Percentiles rank a stretch among this genome's conserved stretches.
Conservation (phyloP, 2,113 vertebrate genomes). For the Lophura nycthemera region DNA sequence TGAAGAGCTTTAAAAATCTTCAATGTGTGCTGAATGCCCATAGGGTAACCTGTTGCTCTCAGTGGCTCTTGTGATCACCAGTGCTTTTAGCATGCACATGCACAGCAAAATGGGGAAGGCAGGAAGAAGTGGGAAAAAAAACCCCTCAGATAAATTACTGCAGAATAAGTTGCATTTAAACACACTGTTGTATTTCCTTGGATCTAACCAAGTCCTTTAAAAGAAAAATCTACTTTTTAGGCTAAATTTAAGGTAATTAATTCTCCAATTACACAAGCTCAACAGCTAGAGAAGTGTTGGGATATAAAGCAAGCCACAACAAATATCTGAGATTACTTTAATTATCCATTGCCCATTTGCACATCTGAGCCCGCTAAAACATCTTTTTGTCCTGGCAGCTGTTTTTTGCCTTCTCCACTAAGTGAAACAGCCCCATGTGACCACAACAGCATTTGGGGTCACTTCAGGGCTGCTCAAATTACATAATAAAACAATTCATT, state of each 20-base stretch:
- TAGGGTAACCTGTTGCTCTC: accelerated
- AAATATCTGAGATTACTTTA: neutral
- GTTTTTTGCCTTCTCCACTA: neutral
- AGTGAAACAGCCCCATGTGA: neutral
- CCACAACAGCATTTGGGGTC: neutral
- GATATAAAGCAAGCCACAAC: neutral
- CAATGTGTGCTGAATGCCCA: accelerated
- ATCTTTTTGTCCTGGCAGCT: neutral
- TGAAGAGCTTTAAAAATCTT: too few relatives aligned
- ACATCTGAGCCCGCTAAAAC: neutral
- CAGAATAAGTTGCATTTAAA: neutral
- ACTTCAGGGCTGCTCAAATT: neutral
- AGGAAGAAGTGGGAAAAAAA: neutral
- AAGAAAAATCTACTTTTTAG: neutral
- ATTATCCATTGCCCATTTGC: neutral
- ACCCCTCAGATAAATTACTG: neutral
- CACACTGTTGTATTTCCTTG: neutral
- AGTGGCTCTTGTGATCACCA: too few relatives aligned
- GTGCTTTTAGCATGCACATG: accelerated
- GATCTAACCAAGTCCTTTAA: neutral
- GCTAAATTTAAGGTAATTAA: neutral
- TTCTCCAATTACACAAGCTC: neutral
- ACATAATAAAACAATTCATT: neutral
- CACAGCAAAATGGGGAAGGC: neutral
- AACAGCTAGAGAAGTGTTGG: neutral